Evolutionary conservation across 1,140 invertebrate genomes (phyloP), one percentile per base, ranked within the genome.

Genomic region (Sitophilus oryzae): DNA sequence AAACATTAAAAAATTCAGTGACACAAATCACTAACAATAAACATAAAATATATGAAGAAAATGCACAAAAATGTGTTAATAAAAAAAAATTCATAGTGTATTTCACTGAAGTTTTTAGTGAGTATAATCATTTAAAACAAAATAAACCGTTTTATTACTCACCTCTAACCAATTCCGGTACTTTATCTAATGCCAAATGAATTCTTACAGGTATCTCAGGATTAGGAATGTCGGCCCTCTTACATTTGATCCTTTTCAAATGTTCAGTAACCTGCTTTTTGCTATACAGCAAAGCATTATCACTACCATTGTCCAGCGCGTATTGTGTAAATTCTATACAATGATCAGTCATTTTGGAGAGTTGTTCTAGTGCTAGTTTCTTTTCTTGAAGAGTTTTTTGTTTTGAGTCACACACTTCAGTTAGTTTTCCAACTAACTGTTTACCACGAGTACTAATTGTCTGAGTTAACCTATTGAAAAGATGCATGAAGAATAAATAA

Each of bases 281-380:
- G 68, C 84, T 87, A 65, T 88, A 88, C 21, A 93, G 76, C 50
- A 93, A 75, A 36, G 90, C 89, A 72, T 85, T 86, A 71, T 92
- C 89, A 58, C 83, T 86, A 45, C 88, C 89, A 66, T 84, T 83
- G 18, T 85, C 80, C 6, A 93, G 74, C 11, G 86, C 86, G 65
- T 82, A 78, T 65, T 82, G 81, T 37, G 91, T 86, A 73, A 93
- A 91, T 49, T 84, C 80, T 37, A 91, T 86, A 70, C 88, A 91
- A 75, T 93, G 87, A 75, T 93, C 88, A 9, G 88, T 89, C 65
- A 89, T 82, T 65, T 83, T 82, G 3, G 87, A 86, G 3, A 91
- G 74, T 62, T 88, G 80, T 65, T 88, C 82, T 16, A 91, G 71
- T 46, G 86, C 88, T 44, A 83, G 77, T 73, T 89, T 89, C 72